These are phyloP conservation scores for Fregetta grallaria DNA, from an alignment of 2,113 vertebrate genomes.

Conservation along the genomic window DNA sequence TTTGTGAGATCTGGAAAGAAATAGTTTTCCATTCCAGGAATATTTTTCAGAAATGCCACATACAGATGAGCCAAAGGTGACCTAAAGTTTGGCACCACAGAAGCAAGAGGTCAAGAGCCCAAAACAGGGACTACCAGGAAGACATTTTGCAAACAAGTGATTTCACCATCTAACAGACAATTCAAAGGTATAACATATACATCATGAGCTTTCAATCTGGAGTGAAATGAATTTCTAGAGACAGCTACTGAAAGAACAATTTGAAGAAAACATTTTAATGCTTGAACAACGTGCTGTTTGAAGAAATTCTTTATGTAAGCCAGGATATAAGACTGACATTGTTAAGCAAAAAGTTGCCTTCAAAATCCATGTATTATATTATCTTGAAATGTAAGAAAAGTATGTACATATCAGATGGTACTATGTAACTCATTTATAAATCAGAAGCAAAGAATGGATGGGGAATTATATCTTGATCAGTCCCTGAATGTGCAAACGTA, in stretches of 20 bases:
- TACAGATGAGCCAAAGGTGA: not conserved
- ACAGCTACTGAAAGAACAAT: not conserved
- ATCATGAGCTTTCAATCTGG: not conserved
- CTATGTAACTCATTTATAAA: not conserved
- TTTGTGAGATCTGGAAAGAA: not conserved
- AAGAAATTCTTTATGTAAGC: not conserved
- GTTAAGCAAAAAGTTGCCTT: not conserved
- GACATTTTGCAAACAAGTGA: not conserved
- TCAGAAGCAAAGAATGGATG: not conserved
- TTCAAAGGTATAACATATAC: not conserved
- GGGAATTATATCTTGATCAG: not conserved
- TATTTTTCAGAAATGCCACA: not conserved
- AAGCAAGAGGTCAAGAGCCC: not conserved
- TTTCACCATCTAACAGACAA: not conserved
- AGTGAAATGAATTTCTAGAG: not conserved
- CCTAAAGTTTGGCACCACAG: not conserved
- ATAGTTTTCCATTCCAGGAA: not conserved
- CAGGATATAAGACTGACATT: not conserved
- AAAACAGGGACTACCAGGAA: accelerated
- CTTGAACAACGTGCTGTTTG: not conserved
- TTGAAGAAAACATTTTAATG: not conserved
- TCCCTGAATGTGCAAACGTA: not conserved
- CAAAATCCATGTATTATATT: not conserved
- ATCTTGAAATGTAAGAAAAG: not conserved
- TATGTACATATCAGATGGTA: not conserved